Evolutionary conservation across 1,140 invertebrate species (phyloP).

Genomic region (Notospermus geniculatus): DNA sequence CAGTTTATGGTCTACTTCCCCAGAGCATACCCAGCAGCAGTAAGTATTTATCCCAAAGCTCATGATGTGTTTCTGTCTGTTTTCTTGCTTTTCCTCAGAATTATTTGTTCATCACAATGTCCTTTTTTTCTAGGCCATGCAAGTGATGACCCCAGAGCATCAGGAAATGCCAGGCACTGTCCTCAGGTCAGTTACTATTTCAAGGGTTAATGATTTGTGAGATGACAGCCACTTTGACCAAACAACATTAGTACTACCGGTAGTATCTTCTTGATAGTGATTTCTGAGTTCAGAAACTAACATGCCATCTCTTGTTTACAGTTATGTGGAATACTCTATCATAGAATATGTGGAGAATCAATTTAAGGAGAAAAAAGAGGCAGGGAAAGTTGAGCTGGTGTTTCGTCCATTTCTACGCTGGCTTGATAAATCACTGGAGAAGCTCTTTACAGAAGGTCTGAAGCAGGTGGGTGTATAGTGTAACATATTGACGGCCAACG

Average conservation of each 20-base stretch:
- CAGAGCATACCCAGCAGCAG: conserved; percentile 36
- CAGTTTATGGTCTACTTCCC: conserved; percentile 33
- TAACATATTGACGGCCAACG: too few species aligned
- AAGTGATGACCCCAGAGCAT: conserved; percentile 29
- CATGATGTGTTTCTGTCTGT: too few species aligned
- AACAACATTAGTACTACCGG: too few species aligned
- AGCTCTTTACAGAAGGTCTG: conserved; percentile 47
- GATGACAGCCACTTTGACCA: background rate
- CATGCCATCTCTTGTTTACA: conserved; percentile 19
- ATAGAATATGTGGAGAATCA: conserved; percentile 38
- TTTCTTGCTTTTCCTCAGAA: too few species aligned
- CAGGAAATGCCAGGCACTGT: conserved; percentile 47
- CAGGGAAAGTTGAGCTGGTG: conserved; percentile 33
- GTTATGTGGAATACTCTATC: conserved; percentile 38
- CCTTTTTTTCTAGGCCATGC: conserved; percentile 32
- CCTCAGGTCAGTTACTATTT: conserved; percentile 30
- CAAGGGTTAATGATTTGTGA: background rate
- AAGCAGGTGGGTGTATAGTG: conserved; percentile 35
- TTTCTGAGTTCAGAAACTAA: background rate
- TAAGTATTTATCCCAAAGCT: too few species aligned
- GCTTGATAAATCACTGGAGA: conserved; percentile 47
- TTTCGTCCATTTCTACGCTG: conserved; percentile 50
- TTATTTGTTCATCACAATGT: background rate
- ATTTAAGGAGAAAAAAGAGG: conserved; percentile 21
- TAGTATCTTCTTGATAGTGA: too few species aligned